Evolutionary conservation across 2,888 invertebrate species (phyloP).

Genomic region (Tipula unca): DNA sequence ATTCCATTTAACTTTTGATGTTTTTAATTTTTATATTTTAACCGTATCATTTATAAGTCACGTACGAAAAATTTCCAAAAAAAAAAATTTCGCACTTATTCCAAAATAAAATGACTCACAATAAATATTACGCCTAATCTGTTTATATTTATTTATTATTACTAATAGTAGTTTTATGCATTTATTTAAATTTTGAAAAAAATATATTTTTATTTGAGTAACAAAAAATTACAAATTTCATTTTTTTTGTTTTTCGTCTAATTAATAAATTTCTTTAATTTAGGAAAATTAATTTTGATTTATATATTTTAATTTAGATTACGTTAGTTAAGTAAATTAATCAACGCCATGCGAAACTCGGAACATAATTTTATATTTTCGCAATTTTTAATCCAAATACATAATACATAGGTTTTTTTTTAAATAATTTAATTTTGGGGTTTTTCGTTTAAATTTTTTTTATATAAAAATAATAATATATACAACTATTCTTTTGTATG

Average conservation of each 20-base stretch:
- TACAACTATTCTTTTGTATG: background rate
- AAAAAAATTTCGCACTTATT: background rate
- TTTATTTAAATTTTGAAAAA: background rate
- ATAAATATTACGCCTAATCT: background rate
- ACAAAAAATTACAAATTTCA: background rate
- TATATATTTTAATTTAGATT: background rate
- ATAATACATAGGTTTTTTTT: background rate
- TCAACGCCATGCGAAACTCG: background rate
- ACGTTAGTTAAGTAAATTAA: background rate
- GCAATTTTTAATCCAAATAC: background rate
- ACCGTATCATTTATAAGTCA: background rate
- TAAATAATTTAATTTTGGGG: background rate
- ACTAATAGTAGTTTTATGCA: background rate
- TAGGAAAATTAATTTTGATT: no score
- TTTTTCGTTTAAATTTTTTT: background rate
- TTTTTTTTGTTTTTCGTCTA: background rate
- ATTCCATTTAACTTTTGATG: background rate
- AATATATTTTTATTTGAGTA: background rate
- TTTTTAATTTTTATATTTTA: background rate
- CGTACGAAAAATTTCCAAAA: background rate
- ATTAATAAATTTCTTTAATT: background rate
- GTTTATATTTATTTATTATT: background rate
- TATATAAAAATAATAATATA: background rate
- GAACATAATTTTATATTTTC: background rate
- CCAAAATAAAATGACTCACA: background rate